phyloP scores from a whole-genome alignment of 2,797 vertebrate species.

The Loris lydekkerianus region DNA sequence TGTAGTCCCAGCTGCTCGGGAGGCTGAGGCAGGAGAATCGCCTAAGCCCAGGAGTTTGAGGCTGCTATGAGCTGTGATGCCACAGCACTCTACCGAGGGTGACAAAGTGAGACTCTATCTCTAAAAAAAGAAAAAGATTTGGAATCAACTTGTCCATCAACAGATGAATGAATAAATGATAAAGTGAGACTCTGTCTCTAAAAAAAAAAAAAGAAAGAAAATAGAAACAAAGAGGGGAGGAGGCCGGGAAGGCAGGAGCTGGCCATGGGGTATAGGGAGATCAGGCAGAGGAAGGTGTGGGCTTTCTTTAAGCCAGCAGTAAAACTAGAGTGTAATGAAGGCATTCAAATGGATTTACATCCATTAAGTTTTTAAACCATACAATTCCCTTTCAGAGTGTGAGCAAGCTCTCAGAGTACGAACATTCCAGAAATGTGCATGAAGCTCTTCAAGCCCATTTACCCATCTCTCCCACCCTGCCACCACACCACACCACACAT shows the following conservation, averaged over 20 bases:
- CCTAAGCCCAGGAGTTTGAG: no score
- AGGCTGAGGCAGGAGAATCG: no score
- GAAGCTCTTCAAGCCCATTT: background rate
- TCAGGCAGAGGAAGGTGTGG: background rate
- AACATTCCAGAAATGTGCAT: background rate
- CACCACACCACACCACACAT: background rate
- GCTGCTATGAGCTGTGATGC: no score
- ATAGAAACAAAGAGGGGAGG: background rate
- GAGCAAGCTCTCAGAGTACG: background rate
- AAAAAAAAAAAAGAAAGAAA: background rate
- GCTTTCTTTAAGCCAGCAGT: background rate
- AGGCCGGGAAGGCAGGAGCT: background rate
- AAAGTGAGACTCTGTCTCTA: no score
- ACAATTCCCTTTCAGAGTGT: background rate
- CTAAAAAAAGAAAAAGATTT: no score
- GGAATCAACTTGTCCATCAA: no score
- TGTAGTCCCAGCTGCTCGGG: no score
- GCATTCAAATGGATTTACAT: background rate
- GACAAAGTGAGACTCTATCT: no score
- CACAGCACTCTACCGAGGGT: no score
- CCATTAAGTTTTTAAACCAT: background rate
- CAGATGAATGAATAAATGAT: no score
- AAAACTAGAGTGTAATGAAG: background rate
- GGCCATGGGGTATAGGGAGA: accelerated
- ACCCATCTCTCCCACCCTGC: background rate